Evolutionary conservation across 2,797 vertebrate genomes (phyloP), one percentile per base, ranked within the genome.

Genomic region (Silurus aristotelis): DNA sequence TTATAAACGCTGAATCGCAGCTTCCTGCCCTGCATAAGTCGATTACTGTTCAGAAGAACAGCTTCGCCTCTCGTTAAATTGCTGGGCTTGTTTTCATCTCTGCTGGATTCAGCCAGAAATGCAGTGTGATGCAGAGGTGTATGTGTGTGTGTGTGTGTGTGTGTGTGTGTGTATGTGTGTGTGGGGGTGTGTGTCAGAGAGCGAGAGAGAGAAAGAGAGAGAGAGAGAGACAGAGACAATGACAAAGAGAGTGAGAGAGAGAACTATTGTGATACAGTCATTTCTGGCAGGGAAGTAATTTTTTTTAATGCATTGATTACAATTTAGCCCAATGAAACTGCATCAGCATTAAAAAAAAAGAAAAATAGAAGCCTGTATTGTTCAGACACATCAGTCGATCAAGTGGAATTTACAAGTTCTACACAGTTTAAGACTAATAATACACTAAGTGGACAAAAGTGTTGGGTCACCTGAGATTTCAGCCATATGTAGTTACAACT

Each of bases 21-120:
- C 84, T 86, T 87, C 85, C 83, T 77, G 31, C 81, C 38, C 80
- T 43, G 73, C 81, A 85, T 63, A 71, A 88, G 85, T 85, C 86
- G 77, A 89, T 90, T 88, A 88, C 77, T 71, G 89, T 90, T 90
- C 84, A 84, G 73, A 87, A 83, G 82, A 87, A 86, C 88, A 38
- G 61, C 82, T 84, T 78, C 61, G 72, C 77, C 80, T 17, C 66
- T 52, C 48, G 79, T 78, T 55, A 63, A 76, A 82, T 77, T 73
- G 67, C 83, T 78, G 67, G 77, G 58, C 67, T 84, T 78, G 85
- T 87, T 87, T 89, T 85, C 60, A 68, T 76, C 83, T 52, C 71
- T 66, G 20, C 64, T 85, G 80, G 72, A 76, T 82, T 77, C 60
- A 61, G 84, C 38, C 61, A 67, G 46, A 79, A 79, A 79, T 79